phyloP scores from a whole-genome alignment of 2,113 vertebrate genomes.

The Andinoacara biseriatus region DNA sequence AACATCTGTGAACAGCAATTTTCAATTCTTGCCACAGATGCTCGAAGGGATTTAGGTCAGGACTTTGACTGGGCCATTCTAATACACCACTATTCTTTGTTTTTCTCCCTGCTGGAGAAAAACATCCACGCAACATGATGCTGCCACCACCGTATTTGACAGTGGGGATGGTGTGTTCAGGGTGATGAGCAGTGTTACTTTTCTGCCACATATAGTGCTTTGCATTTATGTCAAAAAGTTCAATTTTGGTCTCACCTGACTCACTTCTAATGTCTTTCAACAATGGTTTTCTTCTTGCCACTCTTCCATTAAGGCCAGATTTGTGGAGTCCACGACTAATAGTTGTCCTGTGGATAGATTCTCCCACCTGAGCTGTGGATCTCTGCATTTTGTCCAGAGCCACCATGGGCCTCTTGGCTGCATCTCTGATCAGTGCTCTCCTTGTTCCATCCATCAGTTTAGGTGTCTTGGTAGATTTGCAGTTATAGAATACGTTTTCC shows the following conservation, averaged over 20 bases:
- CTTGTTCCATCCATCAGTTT: neutral
- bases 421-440: no score
- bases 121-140: neutral
- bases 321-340: no score
- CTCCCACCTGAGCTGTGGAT: no score
- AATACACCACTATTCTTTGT: neutral
- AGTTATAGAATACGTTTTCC: neutral
- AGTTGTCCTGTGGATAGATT: no score
- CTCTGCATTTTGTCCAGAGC: no score
- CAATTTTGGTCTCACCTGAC: neutral
- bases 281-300: neutral
- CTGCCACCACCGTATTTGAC: neutral
- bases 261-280: no score
- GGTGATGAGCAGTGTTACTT: neutral
- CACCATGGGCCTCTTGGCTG: no score
- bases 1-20: neutral
- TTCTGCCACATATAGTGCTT: rapidly evolving
- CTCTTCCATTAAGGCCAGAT: neutral
- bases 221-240: neutral
- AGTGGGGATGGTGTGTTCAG: neutral
- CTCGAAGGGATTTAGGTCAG: neutral
- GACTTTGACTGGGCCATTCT: neutral
- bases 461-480: neutral
- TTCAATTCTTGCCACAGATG: neutral
- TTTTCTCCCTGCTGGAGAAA: neutral